A percentile compares a stretch with the other conserved stretches of the same genome.
These are phyloP conservation scores for Hystrix cristata DNA, from an alignment of 2,113 vertebrate species.

Conservation along the genomic window DNA sequence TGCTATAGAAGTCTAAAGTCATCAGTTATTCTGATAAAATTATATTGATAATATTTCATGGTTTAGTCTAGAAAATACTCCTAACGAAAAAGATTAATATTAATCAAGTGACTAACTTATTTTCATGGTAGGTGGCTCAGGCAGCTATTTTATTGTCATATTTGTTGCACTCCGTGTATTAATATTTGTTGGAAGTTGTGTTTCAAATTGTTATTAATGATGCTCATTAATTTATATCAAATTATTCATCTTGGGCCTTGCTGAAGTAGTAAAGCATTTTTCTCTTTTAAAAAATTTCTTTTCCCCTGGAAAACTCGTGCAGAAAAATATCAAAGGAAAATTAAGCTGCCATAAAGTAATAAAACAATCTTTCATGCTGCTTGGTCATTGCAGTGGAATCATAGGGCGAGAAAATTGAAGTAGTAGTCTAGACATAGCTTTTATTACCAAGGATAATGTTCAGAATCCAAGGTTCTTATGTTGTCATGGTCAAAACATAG, in stretches of 20 bases:
- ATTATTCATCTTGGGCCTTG: constrained; percentile 66
- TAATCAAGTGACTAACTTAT: constrained; percentile 72
- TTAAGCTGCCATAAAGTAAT: constrained; percentile 79
- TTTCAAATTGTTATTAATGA: constrained; percentile 82
- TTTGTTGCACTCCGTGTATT: constrained; percentile 68
- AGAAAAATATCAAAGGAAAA: constrained; percentile 77
- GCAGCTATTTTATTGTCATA: constrained; percentile 61
- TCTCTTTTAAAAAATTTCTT: constrained; percentile 16
- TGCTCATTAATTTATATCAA: constrained; percentile 77
- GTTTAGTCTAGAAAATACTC: constrained; percentile 62
- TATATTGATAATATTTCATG: constrained; percentile 44
- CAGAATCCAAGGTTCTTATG: constrained; percentile 70
- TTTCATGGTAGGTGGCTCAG: constrained; percentile 57
- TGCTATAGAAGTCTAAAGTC: constrained; percentile 42
- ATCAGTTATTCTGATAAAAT: constrained; percentile 73
- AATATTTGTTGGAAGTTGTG: constrained; percentile 70
- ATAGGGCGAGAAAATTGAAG: constrained; percentile 75
- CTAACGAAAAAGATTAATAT: constrained; percentile 44
- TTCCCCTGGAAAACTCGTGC: constrained; percentile 69
- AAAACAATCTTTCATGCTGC: constrained; percentile 78
- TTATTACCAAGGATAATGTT: constrained; percentile 74
- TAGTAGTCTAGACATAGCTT: constrained; percentile 65
- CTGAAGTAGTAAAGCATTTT: constrained; percentile 53
- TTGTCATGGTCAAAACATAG: constrained; percentile 73
- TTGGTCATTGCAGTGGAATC: constrained; percentile 78